A percentile compares a stretch with the other conserved stretches of the same genome.
These are phyloP conservation scores for Nipponacmea schrenckii DNA, from an alignment of 2,888 invertebrate genomes.

Conservation along the genomic window DNA sequence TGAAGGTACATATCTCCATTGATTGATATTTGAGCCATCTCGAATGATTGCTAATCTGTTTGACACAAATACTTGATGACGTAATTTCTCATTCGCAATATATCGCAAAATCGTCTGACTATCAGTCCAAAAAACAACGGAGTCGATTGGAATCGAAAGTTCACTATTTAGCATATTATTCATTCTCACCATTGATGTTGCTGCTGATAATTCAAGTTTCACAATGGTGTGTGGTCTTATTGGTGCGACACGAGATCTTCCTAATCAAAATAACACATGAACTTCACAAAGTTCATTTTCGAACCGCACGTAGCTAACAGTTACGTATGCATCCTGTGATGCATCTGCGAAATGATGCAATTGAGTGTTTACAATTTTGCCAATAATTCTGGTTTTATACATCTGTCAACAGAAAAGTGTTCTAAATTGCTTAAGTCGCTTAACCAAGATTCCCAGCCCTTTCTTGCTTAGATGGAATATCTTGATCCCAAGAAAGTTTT, in stretches of 20 bases:
- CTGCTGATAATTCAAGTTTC: slow-evolving; percentile 14
- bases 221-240: slow-evolving; percentile 12
- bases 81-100: slow-evolving; percentile 11
- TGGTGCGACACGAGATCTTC: slow-evolving; percentile 14
- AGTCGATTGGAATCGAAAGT: not conserved
- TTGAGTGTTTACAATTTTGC: not conserved
- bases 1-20: slow-evolving; percentile 25
- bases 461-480: not conserved
- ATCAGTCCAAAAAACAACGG: slow-evolving; percentile 20
- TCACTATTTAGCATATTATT: slow-evolving; percentile 12
- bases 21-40: slow-evolving; percentile 13
- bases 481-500: slow-evolving; percentile 10
- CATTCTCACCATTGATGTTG: slow-evolving; percentile 10
- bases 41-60: not conserved
- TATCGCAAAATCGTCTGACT: slow-evolving; percentile 15
- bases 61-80: not conserved
- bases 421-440: slow-evolving; percentile 1
- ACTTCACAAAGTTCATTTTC: not conserved
- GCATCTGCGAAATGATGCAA: slow-evolving; percentile 17
- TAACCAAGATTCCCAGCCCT: slow-evolving; percentile 12
- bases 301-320: slow-evolving; percentile 10
- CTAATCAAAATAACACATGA: slow-evolving; percentile 2
- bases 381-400: not conserved
- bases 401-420: not conserved
- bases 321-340: not conserved